Base-by-base conservation (phyloP, 2,888 invertebrate genomes). In the Drymonia ruficornis region DNA sequence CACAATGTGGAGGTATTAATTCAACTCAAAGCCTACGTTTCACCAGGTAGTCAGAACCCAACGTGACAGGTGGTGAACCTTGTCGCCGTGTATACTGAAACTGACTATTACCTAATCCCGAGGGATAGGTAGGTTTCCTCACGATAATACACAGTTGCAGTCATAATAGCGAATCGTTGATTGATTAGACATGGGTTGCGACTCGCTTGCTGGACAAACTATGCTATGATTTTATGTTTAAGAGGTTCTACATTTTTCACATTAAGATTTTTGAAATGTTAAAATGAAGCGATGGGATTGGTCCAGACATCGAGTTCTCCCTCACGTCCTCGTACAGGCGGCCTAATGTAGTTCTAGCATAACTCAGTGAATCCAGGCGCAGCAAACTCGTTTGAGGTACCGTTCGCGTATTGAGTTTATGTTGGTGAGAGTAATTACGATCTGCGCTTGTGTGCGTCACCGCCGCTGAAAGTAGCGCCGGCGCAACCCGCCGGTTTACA, bases 381-480 rank as follows among this genome's bases (percentile, higher is more conserved):
- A 65, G 66, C 68, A 76, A 80, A 83, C 84, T 75, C 57, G 83
- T 83, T 82, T 78, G 56, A 68, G 65, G 66, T 78, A 80, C 78
- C 78, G 82, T 79, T 78, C 63, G 65, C 61, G 64, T 67, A 59
- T 59, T 52, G 55, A 51, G 57, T 56, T 51, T 53, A 60, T 59
- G 59, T 61, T 68, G 61, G 72, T 70, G 59, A 65, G 68, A 65
- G 65, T 61, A 65, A 63, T 69, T 63, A 36, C 23, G n/a, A 28
- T n/a, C 8, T 45, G 28, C 45, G n/a, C 7, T 3, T 28, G 45
- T 45, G 36, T 36, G 48, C 19, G 15, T 23, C 52, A 7, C 23
- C 57, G 52, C 63, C 50, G 34, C 70, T 61, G 71, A 65, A 70
- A 70, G 70, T 62, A 60, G 67, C 63, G 65, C 59, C 59, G 50